Evolutionary conservation across 1,140 invertebrate species (phyloP), one percentile per base, ranked within the genome.

Genomic region (Trissolcus basalis): DNA sequence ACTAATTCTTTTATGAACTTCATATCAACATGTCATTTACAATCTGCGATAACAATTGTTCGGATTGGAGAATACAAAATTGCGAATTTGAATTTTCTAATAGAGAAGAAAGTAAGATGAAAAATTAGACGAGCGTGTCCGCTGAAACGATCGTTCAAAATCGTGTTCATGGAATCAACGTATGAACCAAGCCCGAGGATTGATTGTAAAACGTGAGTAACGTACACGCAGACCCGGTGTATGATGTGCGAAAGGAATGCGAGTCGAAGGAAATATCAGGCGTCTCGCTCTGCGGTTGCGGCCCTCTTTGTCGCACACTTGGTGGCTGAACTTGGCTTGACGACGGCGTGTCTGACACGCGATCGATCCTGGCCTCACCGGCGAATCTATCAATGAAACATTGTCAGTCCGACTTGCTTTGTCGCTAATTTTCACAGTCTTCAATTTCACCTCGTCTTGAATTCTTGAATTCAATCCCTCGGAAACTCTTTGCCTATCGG

Each of bases 271-370:
- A 73, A 64, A 55, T 50, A 39, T 48, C 36, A 44, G 5, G 47
- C 49, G 33, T 73, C 69, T 73, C 44, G 13, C 61, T 73, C 60
- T 54, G n/a, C 11, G 44, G 41, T 53, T 4, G 33, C 47, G 12
- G 43, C 8, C 10, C 4, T 64, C 69, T 72, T 65, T 60, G 56
- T 73, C 65, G 64, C 69, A 45, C 43, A 54, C 33, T 59, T 51
- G 47, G 48, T 60, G 65, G 54, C 60, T 65, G 69, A 64, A 72
- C 54, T 65, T 53, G 60, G 60, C 69, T 72, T 54, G 69, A 72
- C 69, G 69, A 72, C 49, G 48, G 27, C 44, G 49, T 53, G 69
- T 72, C 59, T 72, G 45, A 63, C 33, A 44, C 59, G 33, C 60
- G 41, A 64, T 72, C 53, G 69, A 72, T 72, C 16, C 50, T 14